Evolutionary conservation across 1,140 invertebrate genomes (phyloP).

Genomic region (Drosophila gunungcola): DNA sequence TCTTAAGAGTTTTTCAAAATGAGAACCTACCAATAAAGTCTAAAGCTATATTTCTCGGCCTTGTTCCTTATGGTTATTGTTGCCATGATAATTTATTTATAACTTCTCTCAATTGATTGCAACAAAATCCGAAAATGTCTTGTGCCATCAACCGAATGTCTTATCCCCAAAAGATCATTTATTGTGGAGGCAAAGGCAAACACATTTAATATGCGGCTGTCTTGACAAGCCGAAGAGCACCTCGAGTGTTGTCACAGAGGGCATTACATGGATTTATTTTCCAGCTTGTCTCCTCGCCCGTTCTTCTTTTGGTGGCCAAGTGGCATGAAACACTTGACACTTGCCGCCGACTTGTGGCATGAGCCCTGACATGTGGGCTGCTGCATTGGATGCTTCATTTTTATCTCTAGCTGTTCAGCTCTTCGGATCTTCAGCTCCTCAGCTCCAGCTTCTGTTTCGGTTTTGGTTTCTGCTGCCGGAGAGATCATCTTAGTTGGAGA

Average conservation of each 20-base stretch:
- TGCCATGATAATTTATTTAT: slow-evolving; percentile 1
- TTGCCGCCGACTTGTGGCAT: slow-evolving; percentile 78
- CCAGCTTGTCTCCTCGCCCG: slow-evolving; percentile 12
- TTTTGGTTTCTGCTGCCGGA: slow-evolving; percentile 40
- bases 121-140: slow-evolving; percentile 26
- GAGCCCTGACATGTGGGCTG: slow-evolving; percentile 61
- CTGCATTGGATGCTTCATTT: slow-evolving; percentile 37
- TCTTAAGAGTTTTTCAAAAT: too few species aligned
- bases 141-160: slow-evolving; percentile 18
- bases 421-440: slow-evolving; percentile 22
- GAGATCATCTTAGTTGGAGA: slow-evolving; percentile 73
- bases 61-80: background rate
- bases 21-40: too few species aligned
- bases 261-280: slow-evolving; percentile 70
- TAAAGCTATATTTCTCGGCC: background rate
- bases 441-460: slow-evolving; percentile 37
- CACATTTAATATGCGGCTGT: slow-evolving; percentile 56
- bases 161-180: slow-evolving; percentile 51
- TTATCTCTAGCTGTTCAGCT: slow-evolving; percentile 10
- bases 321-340: slow-evolving; percentile 78
- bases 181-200: slow-evolving; percentile 33
- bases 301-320: slow-evolving; percentile 49
- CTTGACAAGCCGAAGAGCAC: slow-evolving; percentile 66
- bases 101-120: slow-evolving; percentile 17
- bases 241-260: slow-evolving; percentile 75